Evolutionary conservation across 2,888 invertebrate species (phyloP).

Genomic region (Drosophila rellima): DNA sequence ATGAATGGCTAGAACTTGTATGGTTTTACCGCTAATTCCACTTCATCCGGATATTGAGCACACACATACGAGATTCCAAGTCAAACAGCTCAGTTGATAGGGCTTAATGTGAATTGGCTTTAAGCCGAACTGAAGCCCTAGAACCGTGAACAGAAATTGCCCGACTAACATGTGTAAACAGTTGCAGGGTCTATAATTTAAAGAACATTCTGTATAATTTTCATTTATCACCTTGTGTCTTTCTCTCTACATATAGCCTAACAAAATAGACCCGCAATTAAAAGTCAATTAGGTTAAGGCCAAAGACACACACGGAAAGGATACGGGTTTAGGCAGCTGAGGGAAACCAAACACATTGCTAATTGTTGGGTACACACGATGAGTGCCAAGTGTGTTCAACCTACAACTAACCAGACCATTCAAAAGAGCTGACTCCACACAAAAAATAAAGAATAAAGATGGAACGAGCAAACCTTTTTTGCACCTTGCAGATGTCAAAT

Average conservation of each 20-base stretch:
- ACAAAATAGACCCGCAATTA: slow-evolving; percentile 67
- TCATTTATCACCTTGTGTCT: slow-evolving; percentile 55
- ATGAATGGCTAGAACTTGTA: slow-evolving; percentile 53
- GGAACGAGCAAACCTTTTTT: slow-evolving; percentile 61
- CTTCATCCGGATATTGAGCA: slow-evolving; percentile 72
- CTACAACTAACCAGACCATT: slow-evolving; percentile 27
- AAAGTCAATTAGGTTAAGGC: slow-evolving; percentile 69
- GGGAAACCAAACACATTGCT: slow-evolving; percentile 70
- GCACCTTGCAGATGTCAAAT: slow-evolving; percentile 73
- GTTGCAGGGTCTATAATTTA: slow-evolving; percentile 42
- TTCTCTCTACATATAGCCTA: neutral
- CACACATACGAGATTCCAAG: slow-evolving; percentile 29
- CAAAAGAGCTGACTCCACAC: slow-evolving; percentile 35
- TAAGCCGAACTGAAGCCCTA: slow-evolving; percentile 40
- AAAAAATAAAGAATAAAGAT: slow-evolving; percentile 11
- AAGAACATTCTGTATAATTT: slow-evolving; percentile 47
- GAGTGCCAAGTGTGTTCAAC: slow-evolving; percentile 50
- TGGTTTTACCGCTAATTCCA: slow-evolving; percentile 78
- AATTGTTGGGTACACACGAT: slow-evolving; percentile 69
- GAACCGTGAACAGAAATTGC: slow-evolving; percentile 11
- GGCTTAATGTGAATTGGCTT: slow-evolving; percentile 36
- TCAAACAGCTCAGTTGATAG: slow-evolving; percentile 37
- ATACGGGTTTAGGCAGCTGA: slow-evolving; percentile 57
- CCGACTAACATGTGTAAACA: slow-evolving; percentile 30
- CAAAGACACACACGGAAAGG: slow-evolving; percentile 39